Evolutionary conservation across 2,797 vertebrate species (phyloP), one percentile per base, ranked within the genome.

Genomic region (Gymnocypris eckloni): DNA sequence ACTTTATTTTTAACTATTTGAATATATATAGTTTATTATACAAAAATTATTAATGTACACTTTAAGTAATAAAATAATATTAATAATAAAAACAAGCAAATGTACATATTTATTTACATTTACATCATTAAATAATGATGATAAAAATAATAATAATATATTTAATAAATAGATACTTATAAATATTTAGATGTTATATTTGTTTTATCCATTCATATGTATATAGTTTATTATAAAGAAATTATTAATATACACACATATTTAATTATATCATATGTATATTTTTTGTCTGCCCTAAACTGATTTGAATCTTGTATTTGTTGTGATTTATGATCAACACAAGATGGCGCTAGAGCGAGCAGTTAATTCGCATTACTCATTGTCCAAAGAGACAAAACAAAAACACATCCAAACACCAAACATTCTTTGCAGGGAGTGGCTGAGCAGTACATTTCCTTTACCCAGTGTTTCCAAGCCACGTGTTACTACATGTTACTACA

Each of bases 351-450:
- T 79, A 70, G 9, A 79, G 66, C 71, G 75, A 67, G 82, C 41
- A 39, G 22, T 45, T 66, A 7, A 15, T 28, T 4, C 2, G 39
- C 10, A 1, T 50, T 43, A 18, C 39, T 7, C 64, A 37, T 37
- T 11, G 25, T 22, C 70, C 25, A 83, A 43, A 66, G 41, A 81
- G 33, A 16, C 79, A n/a, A 43, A 84, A 67, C 45, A 28, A 77
- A 37, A 84, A 50, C 81, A 18, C 61, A 67, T 39, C 45, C 28
- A 22, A 84, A 83, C 59, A 50, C 39, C 20, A 76, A 61, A 48
- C 82, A 54, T 83, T 64, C 45, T 84, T 84, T 41, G n/a, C 45
- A 69, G 61, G 83, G 83, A 78, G 83, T 70, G 82, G 73, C 48
- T 22, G 22, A 22, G 11, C 48, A 54, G 45, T 82, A 67, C 61